phyloP scores from a whole-genome alignment of 2,888 invertebrate genomes.

The Yponomeuta evonymella region DNA sequence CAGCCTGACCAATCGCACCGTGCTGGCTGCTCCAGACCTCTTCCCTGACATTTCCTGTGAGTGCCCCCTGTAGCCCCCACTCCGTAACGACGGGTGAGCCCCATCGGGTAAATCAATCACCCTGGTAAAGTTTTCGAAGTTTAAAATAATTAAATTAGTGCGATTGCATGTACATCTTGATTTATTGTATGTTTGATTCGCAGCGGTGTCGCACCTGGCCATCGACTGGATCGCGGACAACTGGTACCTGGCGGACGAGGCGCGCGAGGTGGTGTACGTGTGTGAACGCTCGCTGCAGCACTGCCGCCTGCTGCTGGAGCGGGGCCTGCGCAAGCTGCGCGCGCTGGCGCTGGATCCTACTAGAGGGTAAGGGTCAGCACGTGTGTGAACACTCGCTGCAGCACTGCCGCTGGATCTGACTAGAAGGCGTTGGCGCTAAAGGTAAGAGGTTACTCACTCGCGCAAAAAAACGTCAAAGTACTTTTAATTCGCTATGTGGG shows the following conservation, averaged over 20 bases:
- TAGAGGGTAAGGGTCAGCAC: slow-evolving; percentile 59
- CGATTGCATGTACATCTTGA: too few species aligned
- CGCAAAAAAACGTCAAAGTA: too few species aligned
- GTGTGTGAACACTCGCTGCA: slow-evolving; percentile 77
- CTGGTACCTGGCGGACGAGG: slow-evolving; percentile 88
- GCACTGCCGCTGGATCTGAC: slow-evolving; percentile 75
- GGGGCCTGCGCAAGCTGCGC: slow-evolving; percentile 80
- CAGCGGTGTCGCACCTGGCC: slow-evolving; percentile 84
- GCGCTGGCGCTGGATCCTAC: slow-evolving; percentile 88
- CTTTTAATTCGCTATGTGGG: too few species aligned
- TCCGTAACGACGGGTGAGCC: too few species aligned
- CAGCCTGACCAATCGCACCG: slow-evolving; percentile 77
- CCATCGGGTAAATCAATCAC: too few species aligned
- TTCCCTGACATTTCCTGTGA: slow-evolving; percentile 80
- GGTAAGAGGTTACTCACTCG: too few species aligned
- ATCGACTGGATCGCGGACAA: slow-evolving; percentile 91
- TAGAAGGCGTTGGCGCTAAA: too few species aligned
- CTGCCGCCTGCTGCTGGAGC: slow-evolving; percentile 83
- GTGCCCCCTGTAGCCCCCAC: slow-evolving; percentile 30
- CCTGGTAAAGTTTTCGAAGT: too few species aligned
- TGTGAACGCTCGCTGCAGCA: slow-evolving; percentile 78
- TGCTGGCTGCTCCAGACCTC: slow-evolving; percentile 75
- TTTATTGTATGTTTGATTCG: slow-evolving; percentile 11
- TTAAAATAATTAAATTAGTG: too few species aligned
- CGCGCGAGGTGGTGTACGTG: slow-evolving; percentile 81